These are phyloP conservation scores for Plebejus argus DNA, from an alignment of 2,888 invertebrate species.

Conservation along the genomic window DNA sequence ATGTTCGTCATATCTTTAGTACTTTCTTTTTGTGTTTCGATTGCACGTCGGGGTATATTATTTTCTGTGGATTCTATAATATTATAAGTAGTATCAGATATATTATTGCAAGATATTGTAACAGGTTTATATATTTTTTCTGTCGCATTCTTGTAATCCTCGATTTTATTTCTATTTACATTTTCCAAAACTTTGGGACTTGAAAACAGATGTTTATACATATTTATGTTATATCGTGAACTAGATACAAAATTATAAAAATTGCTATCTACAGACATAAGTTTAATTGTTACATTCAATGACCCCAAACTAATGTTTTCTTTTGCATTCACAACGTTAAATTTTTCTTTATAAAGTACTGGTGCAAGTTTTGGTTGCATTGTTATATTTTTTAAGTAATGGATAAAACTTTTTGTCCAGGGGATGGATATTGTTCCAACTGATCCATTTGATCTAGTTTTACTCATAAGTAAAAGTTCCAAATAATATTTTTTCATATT, in stretches of 20 bases:
- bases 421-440: conserved; percentile 57
- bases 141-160: neutral
- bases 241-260: conserved; percentile 13
- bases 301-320: neutral
- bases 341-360: conserved; percentile 47
- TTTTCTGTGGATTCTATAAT: conserved; percentile 3
- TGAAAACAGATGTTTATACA: conserved; percentile 56
- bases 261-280: neutral
- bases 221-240: conserved; percentile 48
- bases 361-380: conserved; percentile 43
- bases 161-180: neutral
- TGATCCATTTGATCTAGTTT: conserved; percentile 46
- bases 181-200: conserved; percentile 16
- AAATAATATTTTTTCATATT: conserved; percentile 61
- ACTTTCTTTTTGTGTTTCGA: neutral
- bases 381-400: conserved; percentile 53
- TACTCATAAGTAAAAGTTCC: conserved; percentile 56
- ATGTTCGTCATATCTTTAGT: neutral
- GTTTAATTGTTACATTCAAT: neutral
- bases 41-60: too few relatives aligned
- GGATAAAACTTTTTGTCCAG: conserved; percentile 55
- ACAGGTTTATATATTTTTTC: neutral
- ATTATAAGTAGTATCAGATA: neutral
- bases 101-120: neutral
- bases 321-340: conserved; percentile 57